Conservation (phyloP, 2,797 vertebrate species). For the Petrocephalus sullivani region DNA sequence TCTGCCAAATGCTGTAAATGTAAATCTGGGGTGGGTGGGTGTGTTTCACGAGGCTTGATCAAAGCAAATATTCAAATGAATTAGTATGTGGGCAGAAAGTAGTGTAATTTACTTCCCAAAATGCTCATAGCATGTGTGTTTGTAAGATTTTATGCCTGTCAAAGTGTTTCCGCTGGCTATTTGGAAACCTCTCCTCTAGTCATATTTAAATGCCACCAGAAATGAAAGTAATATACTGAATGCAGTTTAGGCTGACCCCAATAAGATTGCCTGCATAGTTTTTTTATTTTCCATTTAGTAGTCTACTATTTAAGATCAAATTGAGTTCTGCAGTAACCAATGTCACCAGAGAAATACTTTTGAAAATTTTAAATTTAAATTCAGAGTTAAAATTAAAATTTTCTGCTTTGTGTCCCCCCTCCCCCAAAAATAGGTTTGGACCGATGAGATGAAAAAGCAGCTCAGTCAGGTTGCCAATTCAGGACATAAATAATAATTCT, state of each 20-base stretch:
- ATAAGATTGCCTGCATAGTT: not conserved
- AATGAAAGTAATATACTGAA: not conserved
- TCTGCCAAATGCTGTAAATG: too few species aligned
- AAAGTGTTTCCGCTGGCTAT: not conserved
- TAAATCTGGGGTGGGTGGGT: not conserved
- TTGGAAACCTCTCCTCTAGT: not conserved
- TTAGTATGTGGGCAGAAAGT: too few species aligned
- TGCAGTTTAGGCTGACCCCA: not conserved
- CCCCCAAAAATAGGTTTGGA: not conserved
- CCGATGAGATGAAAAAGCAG: not conserved
- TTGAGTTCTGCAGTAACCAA: not conserved
- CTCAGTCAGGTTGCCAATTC: not conserved
- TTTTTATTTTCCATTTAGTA: not conserved
- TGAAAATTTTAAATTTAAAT: not conserved
- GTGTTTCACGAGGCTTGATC: too few species aligned
- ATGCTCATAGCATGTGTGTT: not conserved
- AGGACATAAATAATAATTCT: not conserved
- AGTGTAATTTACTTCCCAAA: too few species aligned
- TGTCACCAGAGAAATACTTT: not conserved
- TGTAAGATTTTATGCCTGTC: not conserved
- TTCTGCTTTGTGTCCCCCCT: too few species aligned
- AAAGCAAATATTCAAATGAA: too few species aligned
- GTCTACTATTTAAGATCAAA: not conserved
- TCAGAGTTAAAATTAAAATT: not conserved
- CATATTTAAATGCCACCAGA: not conserved